A percentile compares a stretch with the other conserved stretches of the same genome.
Conservation (phyloP, 1,140 invertebrate genomes). For the Saccostrea echinata region DNA sequence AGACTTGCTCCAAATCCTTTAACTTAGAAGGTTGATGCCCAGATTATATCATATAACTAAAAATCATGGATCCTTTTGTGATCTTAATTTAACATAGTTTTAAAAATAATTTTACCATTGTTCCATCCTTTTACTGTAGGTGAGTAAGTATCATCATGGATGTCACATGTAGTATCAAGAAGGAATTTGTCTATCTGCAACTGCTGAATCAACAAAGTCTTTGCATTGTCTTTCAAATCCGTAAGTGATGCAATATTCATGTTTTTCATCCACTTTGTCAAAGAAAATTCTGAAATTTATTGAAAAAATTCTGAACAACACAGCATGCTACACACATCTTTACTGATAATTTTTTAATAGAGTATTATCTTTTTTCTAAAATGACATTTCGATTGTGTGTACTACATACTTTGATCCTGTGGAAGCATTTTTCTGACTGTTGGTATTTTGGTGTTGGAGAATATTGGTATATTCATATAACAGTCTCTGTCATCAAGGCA, state of each 20-base stretch:
- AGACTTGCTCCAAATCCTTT: no score
- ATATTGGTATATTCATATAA: not conserved
- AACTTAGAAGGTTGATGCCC: no score
- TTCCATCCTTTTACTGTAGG: slow-evolving; percentile 5
- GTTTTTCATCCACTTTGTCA: not conserved
- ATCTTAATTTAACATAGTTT: no score
- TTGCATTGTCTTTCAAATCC: not conserved
- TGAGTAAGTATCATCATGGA: not conserved
- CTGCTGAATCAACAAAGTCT: not conserved
- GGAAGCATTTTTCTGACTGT: not conserved
- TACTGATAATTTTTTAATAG: no score
- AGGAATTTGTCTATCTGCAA: not conserved
- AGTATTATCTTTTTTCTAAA: no score
- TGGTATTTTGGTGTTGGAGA: not conserved
- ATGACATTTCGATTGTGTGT: no score
- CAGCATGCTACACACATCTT: no score
- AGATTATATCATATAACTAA: no score
- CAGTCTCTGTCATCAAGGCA: not conserved
- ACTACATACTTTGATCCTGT: no score
- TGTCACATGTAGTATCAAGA: not conserved
- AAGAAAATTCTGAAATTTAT: slow-evolving; percentile 18
- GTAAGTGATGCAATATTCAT: not conserved
- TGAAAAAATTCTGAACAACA: no score
- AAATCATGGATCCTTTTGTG: no score
- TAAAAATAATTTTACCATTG: not conserved